A percentile compares a stretch with the other conserved stretches of the same genome.
Conservation (phyloP, 2,888 invertebrate species). For the Cephalotes varians region DNA sequence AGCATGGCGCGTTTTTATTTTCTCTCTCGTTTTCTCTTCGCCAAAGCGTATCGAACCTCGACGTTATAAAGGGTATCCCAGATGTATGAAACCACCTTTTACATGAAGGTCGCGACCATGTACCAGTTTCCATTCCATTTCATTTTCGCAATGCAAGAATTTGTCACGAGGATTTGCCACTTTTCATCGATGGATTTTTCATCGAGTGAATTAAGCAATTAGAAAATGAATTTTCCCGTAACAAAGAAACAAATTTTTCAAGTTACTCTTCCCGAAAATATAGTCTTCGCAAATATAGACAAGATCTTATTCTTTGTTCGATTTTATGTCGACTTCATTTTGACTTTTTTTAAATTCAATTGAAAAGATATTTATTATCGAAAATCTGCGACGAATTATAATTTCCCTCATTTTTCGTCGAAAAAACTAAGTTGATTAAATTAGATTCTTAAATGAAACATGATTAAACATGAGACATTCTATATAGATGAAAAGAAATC, state of each 20-base stretch:
- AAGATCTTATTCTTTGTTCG: neutral
- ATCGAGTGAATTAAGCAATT: neutral
- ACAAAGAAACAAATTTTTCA: neutral
- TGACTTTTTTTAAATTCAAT: neutral
- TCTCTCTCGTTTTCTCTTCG: slow-evolving; percentile 10
- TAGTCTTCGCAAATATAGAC: too few relatives aligned
- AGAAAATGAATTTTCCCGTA: neutral
- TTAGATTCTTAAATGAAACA: neutral
- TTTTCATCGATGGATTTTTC: neutral
- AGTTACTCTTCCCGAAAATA: neutral
- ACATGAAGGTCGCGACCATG: neutral
- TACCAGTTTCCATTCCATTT: neutral
- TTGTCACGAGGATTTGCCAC: neutral
- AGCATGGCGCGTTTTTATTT: slow-evolving; percentile 3
- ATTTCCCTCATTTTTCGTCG: neutral
- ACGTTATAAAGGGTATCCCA: neutral
- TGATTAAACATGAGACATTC: neutral
- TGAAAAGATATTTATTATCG: neutral
- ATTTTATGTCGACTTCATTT: neutral
- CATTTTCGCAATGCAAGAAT: neutral
- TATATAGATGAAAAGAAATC: neutral
- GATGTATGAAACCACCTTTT: slow-evolving; percentile 1
- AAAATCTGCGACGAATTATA: neutral
- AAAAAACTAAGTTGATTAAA: neutral
- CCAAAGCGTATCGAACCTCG: neutral